Conservation (phyloP, 2,888 invertebrate genomes). For the Yponomeuta evonymella region DNA sequence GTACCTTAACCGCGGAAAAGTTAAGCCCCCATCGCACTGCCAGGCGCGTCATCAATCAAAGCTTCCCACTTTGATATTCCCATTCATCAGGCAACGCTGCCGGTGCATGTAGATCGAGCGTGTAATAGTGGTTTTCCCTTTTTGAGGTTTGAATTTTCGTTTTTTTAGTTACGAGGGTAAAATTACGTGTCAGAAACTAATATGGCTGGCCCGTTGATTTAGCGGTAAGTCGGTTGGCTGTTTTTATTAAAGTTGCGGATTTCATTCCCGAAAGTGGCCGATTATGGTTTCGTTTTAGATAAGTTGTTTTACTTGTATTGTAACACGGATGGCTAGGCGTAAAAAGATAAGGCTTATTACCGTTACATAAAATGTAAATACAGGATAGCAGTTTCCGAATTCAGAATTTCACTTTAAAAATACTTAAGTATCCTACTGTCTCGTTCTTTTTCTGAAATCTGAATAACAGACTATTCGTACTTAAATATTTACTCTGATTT, state of each 20-base stretch:
- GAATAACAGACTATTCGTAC: too few relatives aligned
- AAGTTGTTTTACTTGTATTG: too few relatives aligned
- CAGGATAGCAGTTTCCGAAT: too few relatives aligned
- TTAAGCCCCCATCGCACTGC: constrained; percentile 27
- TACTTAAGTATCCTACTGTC: too few relatives aligned
- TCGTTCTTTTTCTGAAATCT: too few relatives aligned
- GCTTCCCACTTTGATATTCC: constrained; percentile 50
- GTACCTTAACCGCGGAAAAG: constrained; percentile 17
- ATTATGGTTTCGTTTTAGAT: too few relatives aligned
- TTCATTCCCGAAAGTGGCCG: not conserved
- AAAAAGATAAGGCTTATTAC: too few relatives aligned
- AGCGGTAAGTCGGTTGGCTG: too few relatives aligned
- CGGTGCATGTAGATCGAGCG: constrained; percentile 33
- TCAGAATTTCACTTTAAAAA: too few relatives aligned
- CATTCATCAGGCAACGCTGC: constrained; percentile 63
- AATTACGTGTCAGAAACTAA: constrained; percentile 13
- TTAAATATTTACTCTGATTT: too few relatives aligned
- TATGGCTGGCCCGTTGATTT: not conserved
- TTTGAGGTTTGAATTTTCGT: constrained; percentile 1
- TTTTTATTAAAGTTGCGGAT: not conserved
- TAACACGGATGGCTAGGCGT: too few relatives aligned
- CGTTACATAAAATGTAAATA: too few relatives aligned
- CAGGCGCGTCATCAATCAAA: constrained; percentile 47
- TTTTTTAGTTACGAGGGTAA: constrained; percentile 10
- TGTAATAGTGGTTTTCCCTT: constrained; percentile 14